phyloP scores from a whole-genome alignment of 2,888 invertebrate species.

The Parnassius glacialis region DNA sequence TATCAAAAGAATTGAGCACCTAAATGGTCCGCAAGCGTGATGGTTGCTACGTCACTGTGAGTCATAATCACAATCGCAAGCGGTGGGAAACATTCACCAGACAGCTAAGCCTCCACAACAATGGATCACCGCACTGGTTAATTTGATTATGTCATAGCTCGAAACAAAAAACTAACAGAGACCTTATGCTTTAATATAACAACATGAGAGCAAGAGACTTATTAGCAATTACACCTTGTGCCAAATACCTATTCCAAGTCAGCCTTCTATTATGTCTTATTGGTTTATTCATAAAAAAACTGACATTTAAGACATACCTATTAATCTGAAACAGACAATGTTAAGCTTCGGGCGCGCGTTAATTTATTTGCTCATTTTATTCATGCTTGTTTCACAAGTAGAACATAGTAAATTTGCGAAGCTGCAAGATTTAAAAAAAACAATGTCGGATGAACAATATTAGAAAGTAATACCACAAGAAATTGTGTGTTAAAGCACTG shows the following conservation, averaged over 20 bases:
- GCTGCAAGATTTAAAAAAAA: conserved; percentile 17
- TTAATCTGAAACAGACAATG: conserved; percentile 25
- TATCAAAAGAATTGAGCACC: conserved; percentile 48
- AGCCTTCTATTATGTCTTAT: conserved; percentile 23
- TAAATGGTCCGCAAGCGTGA: conserved; percentile 57
- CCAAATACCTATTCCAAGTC: conserved; percentile 22
- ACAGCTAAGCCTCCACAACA: conserved; percentile 71
- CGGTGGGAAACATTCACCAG: conserved; percentile 68
- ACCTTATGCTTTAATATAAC: conserved; percentile 43
- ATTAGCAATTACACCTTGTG: conserved; percentile 26
- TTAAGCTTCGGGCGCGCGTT: conserved; percentile 18
- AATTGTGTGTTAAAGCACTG: too few species aligned
- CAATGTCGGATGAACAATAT: conserved; percentile 2
- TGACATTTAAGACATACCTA: conserved; percentile 26
- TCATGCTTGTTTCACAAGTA: conserved; percentile 17
- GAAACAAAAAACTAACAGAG: conserved; percentile 52
- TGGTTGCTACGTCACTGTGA: conserved; percentile 62
- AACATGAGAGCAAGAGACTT: conserved; percentile 25
- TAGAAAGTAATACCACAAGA: too few species aligned
- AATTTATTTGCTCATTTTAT: conserved; percentile 21
- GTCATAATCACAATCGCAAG: conserved; percentile 59
- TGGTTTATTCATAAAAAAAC: conserved; percentile 25
- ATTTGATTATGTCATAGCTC: conserved; percentile 70
- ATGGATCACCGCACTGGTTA: conserved; percentile 65
- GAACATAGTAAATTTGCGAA: conserved; percentile 22